Percentiles rank a stretch among this genome's conserved stretches.
These are phyloP conservation scores for Musca domestica DNA, from an alignment of 1,140 invertebrate genomes.

Conservation along the genomic window DNA sequence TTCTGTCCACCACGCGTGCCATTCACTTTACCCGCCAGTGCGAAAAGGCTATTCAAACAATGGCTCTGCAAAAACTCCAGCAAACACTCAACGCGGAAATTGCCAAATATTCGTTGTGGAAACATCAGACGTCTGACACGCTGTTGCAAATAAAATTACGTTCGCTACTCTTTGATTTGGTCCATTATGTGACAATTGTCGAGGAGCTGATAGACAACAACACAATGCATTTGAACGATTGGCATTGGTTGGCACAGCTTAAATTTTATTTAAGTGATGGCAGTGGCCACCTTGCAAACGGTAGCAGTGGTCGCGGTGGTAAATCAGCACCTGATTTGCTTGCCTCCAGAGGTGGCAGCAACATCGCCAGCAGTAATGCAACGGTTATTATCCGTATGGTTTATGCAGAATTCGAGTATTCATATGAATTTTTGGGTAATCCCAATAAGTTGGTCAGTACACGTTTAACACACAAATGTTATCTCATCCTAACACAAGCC, in stretches of 20 bases:
- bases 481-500: constrained; percentile 91
- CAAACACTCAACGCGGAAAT: constrained; percentile 54
- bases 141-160: constrained; percentile 60
- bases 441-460: constrained; percentile 89
- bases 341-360: too few species aligned
- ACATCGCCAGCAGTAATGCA: too few species aligned
- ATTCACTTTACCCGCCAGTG: constrained; percentile 79
- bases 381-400: constrained; percentile 70
- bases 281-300: constrained; percentile 58
- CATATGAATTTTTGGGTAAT: constrained; percentile 97
- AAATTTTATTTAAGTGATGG: constrained; percentile 63
- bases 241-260: constrained; percentile 96
- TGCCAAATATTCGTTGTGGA: constrained; percentile 38
- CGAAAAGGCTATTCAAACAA: constrained; percentile 74
- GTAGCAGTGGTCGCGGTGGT: background rate
- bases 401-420: constrained; percentile 90
- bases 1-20: constrained; percentile 69
- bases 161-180: constrained; percentile 86
- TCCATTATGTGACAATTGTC: constrained; percentile 85
- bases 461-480: constrained; percentile 92
- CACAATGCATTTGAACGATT: constrained; percentile 67
- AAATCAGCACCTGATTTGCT: constrained; percentile 45
- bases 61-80: constrained; percentile 59
- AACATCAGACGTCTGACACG: constrained; percentile 36
- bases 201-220: constrained; percentile 71